Evolutionary conservation across 2,888 invertebrate species (phyloP).

Genomic region (Drosophila quinaria): DNA sequence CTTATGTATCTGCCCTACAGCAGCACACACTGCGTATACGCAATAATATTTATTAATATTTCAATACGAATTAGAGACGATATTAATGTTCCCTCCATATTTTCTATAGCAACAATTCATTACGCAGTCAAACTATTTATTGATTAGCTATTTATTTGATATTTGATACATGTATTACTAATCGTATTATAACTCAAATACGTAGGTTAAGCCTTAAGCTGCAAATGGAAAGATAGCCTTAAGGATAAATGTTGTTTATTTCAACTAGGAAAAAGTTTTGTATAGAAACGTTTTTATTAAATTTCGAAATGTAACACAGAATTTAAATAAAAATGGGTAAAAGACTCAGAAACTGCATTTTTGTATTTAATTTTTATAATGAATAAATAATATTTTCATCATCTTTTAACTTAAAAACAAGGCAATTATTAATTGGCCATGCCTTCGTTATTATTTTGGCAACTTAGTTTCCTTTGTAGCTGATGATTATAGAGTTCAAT

Average conservation of each 20-base stretch:
- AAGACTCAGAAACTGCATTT: no score
- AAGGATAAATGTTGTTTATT: not conserved
- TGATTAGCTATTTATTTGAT: slow-evolving; percentile 35
- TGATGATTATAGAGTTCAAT: slow-evolving; percentile 7
- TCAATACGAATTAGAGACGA: slow-evolving; percentile 20
- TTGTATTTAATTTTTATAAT: no score
- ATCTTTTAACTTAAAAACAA: no score
- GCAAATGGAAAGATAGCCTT: not conserved
- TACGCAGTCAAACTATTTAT: slow-evolving; percentile 1
- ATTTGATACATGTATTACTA: slow-evolving; percentile 5
- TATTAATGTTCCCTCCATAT: slow-evolving; percentile 14
- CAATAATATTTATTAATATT: slow-evolving; percentile 47
- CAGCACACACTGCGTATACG: slow-evolving; percentile 34
- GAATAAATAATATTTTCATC: no score
- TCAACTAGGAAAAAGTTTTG: not conserved
- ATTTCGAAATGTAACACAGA: no score
- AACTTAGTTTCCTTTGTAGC: not conserved
- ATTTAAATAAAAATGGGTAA: no score
- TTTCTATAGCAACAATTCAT: slow-evolving; percentile 8
- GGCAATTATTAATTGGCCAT: no score
- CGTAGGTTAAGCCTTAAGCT: not conserved
- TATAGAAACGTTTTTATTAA: no score
- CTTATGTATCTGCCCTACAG: not conserved
- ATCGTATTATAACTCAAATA: not conserved
- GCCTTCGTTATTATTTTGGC: not conserved